These are phyloP conservation scores for Hylaeus anthracinus DNA, from an alignment of 1,140 invertebrate species.

Conservation along the genomic window DNA sequence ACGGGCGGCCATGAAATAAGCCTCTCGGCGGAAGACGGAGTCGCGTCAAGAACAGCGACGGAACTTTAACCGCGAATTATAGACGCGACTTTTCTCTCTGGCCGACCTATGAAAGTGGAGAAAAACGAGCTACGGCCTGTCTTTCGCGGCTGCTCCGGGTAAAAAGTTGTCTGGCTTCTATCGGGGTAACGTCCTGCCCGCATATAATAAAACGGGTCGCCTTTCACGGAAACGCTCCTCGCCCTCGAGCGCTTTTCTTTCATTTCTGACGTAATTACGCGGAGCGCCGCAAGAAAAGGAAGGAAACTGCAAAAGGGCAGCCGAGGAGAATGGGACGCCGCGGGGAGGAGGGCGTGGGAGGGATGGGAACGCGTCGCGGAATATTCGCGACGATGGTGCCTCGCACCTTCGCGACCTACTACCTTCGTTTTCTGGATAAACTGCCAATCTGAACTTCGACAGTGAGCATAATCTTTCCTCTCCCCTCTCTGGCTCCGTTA, in stretches of 20 bases:
- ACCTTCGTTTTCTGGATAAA: slow-evolving; percentile 45
- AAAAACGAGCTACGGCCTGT: slow-evolving; percentile 32
- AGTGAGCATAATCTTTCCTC: background rate
- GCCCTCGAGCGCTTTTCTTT: slow-evolving; percentile 67
- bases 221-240: slow-evolving; percentile 58
- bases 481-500: background rate
- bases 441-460: slow-evolving; percentile 23
- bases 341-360: background rate
- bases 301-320: slow-evolving; percentile 44
- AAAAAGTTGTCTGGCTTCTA: slow-evolving; percentile 56
- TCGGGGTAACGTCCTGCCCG: slow-evolving; percentile 55
- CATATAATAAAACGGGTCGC: slow-evolving; percentile 65
- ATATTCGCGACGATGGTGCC: slow-evolving; percentile 44
- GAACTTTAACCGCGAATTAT: slow-evolving; percentile 48
- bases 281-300: slow-evolving; percentile 57
- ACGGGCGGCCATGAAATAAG: background rate
- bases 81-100: slow-evolving; percentile 37
- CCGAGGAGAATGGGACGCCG: slow-evolving; percentile 25
- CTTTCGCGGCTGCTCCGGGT: slow-evolving; percentile 45
- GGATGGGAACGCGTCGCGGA: slow-evolving; percentile 5
- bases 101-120: slow-evolving; percentile 15
- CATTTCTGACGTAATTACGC: slow-evolving; percentile 71
- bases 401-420: slow-evolving; percentile 48
- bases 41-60: slow-evolving; percentile 28
- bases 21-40: slow-evolving; percentile 13